These are phyloP conservation scores for Ylistrum balloti DNA, from an alignment of 1,140 invertebrate species.

Conservation along the genomic window DNA sequence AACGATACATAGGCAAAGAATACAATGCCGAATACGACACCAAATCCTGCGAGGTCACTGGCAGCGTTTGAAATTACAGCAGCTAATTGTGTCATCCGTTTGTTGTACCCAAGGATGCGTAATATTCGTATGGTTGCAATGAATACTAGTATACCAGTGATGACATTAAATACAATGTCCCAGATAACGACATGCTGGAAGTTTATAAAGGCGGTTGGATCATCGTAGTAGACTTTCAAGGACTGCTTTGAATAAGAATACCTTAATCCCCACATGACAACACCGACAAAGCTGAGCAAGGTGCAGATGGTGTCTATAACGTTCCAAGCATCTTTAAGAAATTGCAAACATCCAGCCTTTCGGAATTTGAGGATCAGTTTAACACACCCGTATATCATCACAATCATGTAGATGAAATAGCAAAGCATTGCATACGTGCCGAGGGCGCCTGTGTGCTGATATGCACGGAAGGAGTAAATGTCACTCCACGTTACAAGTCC, in stretches of 20 bases:
- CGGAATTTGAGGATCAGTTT: slow-evolving; percentile 37
- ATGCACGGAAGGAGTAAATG: slow-evolving; percentile 61
- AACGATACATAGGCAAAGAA: slow-evolving; percentile 72
- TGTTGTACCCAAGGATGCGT: slow-evolving; percentile 66
- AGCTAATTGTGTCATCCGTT: slow-evolving; percentile 64
- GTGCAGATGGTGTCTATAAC: slow-evolving; percentile 52
- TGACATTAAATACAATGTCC: slow-evolving; percentile 61
- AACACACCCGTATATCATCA: slow-evolving; percentile 23
- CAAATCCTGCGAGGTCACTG: slow-evolving; percentile 71
- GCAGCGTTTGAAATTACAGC: slow-evolving; percentile 59
- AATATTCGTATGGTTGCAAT: slow-evolving; percentile 62
- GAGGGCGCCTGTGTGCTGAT: slow-evolving; percentile 52
- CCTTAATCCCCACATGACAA: slow-evolving; percentile 49
- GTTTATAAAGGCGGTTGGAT: slow-evolving; percentile 65
- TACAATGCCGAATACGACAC: slow-evolving; percentile 73
- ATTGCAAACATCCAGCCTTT: background rate
- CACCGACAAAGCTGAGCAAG: background rate
- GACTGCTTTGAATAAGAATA: slow-evolving; percentile 47
- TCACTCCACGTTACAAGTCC: slow-evolving; percentile 64
- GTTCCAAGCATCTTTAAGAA: slow-evolving; percentile 60
- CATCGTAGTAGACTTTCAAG: slow-evolving; percentile 51
- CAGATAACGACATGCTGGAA: slow-evolving; percentile 70
- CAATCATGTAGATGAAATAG: slow-evolving; percentile 52
- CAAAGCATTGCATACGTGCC: slow-evolving; percentile 53
- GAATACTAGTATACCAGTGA: slow-evolving; percentile 63